Conservation (phyloP, 2,797 vertebrate species). For the Pipistrellus kuhlii region DNA sequence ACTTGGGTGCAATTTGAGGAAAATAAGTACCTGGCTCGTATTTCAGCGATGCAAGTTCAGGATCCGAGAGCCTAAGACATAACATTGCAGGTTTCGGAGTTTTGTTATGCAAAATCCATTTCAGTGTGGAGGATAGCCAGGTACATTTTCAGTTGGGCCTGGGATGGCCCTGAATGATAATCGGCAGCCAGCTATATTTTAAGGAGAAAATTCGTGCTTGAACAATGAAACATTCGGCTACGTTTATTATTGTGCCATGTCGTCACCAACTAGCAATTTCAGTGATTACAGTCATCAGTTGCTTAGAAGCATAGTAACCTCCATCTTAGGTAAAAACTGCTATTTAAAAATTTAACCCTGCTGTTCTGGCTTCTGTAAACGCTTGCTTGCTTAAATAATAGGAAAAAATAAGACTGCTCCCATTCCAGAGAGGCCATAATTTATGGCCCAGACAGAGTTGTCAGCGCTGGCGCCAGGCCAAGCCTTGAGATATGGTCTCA, state of each 20-base stretch:
- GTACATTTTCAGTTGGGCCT: background rate
- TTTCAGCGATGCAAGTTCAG: background rate
- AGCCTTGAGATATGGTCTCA: too few relatives aligned
- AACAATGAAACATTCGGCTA: background rate
- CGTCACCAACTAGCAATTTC: background rate
- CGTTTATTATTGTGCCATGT: background rate
- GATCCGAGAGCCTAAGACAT: background rate
- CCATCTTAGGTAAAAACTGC: too few relatives aligned
- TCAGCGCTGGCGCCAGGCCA: too few relatives aligned
- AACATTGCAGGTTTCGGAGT: background rate
- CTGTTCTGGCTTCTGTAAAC: too few relatives aligned
- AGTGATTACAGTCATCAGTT: background rate
- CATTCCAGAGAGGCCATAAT: too few relatives aligned
- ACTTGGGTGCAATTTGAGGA: conserved; percentile 16
- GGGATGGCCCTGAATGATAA: background rate
- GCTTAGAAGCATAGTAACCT: too few relatives aligned
- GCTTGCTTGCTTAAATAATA: too few relatives aligned
- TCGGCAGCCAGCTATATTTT: background rate
- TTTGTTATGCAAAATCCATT: background rate
- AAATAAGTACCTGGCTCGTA: conserved; percentile 11
- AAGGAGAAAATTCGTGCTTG: background rate
- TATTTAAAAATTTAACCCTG: too few relatives aligned
- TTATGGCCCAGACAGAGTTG: too few relatives aligned
- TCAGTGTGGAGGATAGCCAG: background rate
- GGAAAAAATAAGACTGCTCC: too few relatives aligned